Evolutionary conservation across 2,113 vertebrate genomes (phyloP).

Genomic region (Gallinago undulata): DNA sequence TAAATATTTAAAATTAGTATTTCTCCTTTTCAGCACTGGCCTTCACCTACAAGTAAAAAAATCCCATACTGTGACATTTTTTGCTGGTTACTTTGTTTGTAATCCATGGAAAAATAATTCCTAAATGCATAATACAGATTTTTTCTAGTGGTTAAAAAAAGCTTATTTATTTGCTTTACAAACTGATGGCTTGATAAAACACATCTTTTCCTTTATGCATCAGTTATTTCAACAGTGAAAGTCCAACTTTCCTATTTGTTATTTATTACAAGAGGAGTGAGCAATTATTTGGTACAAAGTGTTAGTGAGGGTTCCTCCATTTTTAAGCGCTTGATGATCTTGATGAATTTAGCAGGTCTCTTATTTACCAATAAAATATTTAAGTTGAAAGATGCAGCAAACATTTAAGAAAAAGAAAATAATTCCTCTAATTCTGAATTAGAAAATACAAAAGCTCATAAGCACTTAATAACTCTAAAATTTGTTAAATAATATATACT

Average conservation of each 20-base stretch:
- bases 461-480: neutral
- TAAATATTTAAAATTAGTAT: neutral
- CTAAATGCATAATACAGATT: neutral
- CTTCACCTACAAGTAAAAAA: neutral
- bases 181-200: neutral
- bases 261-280: constrained; percentile 18
- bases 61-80: neutral
- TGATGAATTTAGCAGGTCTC: neutral
- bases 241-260: constrained; percentile 7
- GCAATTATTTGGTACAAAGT: neutral
- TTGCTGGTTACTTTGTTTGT: neutral
- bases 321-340: neutral
- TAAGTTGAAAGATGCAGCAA: neutral
- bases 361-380: neutral
- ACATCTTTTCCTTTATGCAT: neutral
- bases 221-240: neutral
- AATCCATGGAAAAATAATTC: neutral
- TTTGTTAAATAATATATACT: neutral
- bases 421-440: neutral
- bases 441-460: neutral
- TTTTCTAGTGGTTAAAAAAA: neutral
- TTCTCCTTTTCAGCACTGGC: neutral
- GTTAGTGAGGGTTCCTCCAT: neutral
- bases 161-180: constrained; percentile 22
- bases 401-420: neutral